phyloP scores from a whole-genome alignment of 2,797 vertebrate species.

The Cercopithecus hamlyni region DNA sequence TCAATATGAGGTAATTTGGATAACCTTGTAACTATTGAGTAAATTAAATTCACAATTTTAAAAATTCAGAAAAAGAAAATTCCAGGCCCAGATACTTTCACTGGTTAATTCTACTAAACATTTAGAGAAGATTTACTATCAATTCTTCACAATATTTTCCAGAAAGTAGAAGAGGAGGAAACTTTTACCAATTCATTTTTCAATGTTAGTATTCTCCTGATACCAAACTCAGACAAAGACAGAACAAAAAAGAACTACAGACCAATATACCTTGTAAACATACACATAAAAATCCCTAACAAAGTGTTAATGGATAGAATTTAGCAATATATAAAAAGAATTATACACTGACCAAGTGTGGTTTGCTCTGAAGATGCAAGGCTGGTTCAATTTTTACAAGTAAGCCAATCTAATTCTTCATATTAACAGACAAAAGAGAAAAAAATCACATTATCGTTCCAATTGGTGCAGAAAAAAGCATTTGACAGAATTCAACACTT shows the following conservation, averaged over 20 bases:
- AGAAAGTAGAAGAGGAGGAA: not conserved
- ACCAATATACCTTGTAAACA: not conserved
- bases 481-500: not conserved
- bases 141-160: not conserved
- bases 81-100: not conserved
- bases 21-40: not conserved
- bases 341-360: not conserved
- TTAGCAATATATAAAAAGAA: not conserved
- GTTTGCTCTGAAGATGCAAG: not conserved
- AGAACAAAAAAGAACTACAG: not conserved
- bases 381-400: not conserved
- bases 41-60: not conserved
- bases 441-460: not conserved
- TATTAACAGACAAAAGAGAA: not conserved
- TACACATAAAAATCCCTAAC: not conserved
- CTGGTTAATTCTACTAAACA: not conserved
- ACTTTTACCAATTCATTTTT: not conserved
- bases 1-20: not conserved
- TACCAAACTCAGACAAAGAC: not conserved
- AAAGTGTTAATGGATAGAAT: not conserved
- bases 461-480: not conserved
- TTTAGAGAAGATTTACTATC: not conserved
- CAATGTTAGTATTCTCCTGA: not conserved
- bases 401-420: not conserved
- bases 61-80: not conserved